These are phyloP conservation scores for Kuschelorhynchus macadamiae DNA, from an alignment of 2,888 invertebrate genomes.

Conservation along the genomic window DNA sequence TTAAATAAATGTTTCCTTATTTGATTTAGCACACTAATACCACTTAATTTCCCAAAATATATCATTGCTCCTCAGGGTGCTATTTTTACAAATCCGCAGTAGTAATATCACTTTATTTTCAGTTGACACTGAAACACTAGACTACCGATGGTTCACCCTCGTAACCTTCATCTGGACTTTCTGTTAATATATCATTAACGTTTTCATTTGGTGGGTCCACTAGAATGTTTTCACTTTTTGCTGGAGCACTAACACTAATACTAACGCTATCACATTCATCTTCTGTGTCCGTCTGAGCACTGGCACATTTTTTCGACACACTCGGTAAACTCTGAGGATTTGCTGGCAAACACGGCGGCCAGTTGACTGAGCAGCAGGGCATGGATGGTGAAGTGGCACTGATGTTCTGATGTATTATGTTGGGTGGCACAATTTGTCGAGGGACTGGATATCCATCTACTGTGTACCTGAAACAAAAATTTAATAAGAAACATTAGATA, in stretches of 20 bases:
- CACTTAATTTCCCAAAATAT: no score
- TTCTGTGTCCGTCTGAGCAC: constrained; percentile 62
- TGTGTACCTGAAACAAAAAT: constrained; percentile 74
- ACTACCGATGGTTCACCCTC: constrained; percentile 62
- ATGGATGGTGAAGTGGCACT: constrained; percentile 72
- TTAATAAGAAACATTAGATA: no score
- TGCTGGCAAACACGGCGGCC: constrained; percentile 71
- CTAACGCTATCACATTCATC: constrained; percentile 52
- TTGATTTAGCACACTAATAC: no score
- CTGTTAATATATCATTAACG: constrained; percentile 57
- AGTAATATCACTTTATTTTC: no score
- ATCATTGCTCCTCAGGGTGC: no score
- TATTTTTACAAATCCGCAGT: no score
- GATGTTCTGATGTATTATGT: constrained; percentile 58
- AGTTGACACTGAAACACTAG: no score
- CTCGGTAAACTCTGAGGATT: constrained; percentile 32
- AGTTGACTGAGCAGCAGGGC: constrained; percentile 67
- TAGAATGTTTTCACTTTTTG: constrained; percentile 39
- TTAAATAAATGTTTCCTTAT: no score
- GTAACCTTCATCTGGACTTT: constrained; percentile 63
- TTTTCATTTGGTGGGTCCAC: constrained; percentile 42
- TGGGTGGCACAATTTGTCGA: constrained; percentile 32
- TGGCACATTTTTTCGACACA: constrained; percentile 57
- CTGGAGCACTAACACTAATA: constrained; percentile 43
- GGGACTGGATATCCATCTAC: constrained; percentile 74